Conservation (phyloP, 1,140 invertebrate genomes). For the Periplaneta americana region DNA sequence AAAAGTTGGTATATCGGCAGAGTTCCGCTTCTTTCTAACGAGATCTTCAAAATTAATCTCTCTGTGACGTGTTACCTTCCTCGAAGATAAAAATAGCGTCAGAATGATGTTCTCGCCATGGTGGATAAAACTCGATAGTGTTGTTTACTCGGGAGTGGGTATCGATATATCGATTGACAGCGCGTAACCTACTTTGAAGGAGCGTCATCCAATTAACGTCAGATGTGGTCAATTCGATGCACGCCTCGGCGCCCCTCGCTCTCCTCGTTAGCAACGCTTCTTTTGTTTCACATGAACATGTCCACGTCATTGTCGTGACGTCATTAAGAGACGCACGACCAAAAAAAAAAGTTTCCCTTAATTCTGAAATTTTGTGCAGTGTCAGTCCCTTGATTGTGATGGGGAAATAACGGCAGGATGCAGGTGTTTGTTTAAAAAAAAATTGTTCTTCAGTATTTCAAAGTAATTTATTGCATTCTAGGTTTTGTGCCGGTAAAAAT, state of each 20-base stretch:
- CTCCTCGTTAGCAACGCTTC: neutral
- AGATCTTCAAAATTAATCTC: too few relatives aligned
- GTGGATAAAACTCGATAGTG: neutral
- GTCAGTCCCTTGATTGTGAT: too few relatives aligned
- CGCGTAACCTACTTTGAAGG: neutral
- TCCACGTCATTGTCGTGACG: neutral
- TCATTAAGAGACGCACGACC: neutral
- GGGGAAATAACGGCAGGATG: too few relatives aligned
- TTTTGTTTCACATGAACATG: neutral
- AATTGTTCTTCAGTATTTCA: too few relatives aligned
- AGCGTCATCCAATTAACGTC: neutral
- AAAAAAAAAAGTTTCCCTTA: too few relatives aligned
- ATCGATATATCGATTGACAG: neutral
- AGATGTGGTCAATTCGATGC: neutral
- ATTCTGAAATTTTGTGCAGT: too few relatives aligned
- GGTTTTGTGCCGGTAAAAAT: too few relatives aligned
- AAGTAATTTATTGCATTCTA: too few relatives aligned
- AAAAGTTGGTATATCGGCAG: too few relatives aligned
- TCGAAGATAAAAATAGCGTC: neutral
- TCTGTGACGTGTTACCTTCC: too few relatives aligned
- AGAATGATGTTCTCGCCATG: neutral
- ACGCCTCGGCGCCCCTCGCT: neutral
- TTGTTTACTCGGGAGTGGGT: neutral
- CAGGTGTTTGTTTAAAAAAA: too few relatives aligned
- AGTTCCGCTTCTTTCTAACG: too few relatives aligned